Evolutionary conservation across 2,113 vertebrate genomes (phyloP), one percentile per base, ranked within the genome.

Genomic region (Pagrus major): DNA sequence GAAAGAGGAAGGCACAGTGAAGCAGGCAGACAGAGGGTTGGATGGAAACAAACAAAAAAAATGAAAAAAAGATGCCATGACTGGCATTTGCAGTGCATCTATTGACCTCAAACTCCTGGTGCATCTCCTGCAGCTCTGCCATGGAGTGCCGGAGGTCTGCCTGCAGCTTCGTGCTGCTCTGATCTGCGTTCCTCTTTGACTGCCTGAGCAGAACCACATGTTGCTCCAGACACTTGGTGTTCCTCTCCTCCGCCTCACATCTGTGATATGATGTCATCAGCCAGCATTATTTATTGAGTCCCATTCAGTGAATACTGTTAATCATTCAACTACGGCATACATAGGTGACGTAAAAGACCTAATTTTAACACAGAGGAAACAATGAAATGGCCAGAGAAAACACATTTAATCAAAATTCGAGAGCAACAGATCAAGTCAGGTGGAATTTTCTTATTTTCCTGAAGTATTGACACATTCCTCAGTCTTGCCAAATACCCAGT

Each of bases 161-260:
- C 9, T 92, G 84, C 86, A 95, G 91, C 0, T 10, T 55, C 39
- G 25, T 12, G 68, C 81, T 86, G 81, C 69, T 77, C 49, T 65
- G 55, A 12, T 95, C 93, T 1, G 84, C 71, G 14, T 71, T 84
- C 61, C 41, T 85, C 91, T 90, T 92, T 1, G 86, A 78, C 61
- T 92, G 81, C 51, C 90, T 87, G 76, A 95, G 90, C 76, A 84
- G 47, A 18, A 37, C 83, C 47, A 94, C 86, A 61, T 94, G 88
- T 10, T 90, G 85, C 82, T 94, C 92, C 44, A 94, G 85, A 12
- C 23, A 76, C 23, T 55, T 46, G 51, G 90, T 93, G 86, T 78
- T 88, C 1, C 35, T 80, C 83, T 94, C 88, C 61, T 94, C 95
- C 0, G 54, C 63, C 74, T 94, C 93, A 81, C 91, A 95, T 85